These are phyloP conservation scores for Protodeltote pygarga DNA, from an alignment of 2,888 invertebrate species.

Conservation along the genomic window DNA sequence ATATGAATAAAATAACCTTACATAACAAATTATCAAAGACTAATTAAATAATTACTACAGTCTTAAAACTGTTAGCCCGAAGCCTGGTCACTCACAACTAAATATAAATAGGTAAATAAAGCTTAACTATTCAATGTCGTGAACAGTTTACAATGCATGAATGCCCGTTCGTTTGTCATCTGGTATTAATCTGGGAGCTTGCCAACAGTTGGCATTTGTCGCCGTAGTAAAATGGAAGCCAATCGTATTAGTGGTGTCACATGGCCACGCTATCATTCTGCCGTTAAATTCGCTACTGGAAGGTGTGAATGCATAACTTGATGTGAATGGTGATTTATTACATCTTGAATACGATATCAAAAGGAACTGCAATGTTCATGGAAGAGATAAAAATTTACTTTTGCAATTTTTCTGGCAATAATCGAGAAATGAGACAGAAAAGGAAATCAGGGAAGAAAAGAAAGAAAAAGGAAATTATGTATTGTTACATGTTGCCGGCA, in stretches of 20 bases:
- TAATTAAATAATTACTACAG: too few relatives aligned
- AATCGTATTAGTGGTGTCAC: slow-evolving; percentile 62
- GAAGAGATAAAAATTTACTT: slow-evolving; percentile 1
- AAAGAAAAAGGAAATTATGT: too few relatives aligned
- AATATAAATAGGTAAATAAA: slow-evolving; percentile 46
- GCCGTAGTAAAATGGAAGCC: slow-evolving; percentile 53
- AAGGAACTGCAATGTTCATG: slow-evolving; percentile 4
- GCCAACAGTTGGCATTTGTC: slow-evolving; percentile 63
- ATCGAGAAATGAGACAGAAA: too few relatives aligned
- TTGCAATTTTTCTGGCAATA: background rate
- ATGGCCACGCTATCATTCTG: slow-evolving; percentile 28
- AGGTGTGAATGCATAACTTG: slow-evolving; percentile 8
- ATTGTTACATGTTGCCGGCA: too few relatives aligned
- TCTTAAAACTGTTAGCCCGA: too few relatives aligned
- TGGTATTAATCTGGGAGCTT: slow-evolving; percentile 64
- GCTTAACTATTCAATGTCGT: slow-evolving; percentile 48
- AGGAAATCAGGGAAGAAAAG: too few relatives aligned
- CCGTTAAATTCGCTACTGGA: slow-evolving; percentile 32
- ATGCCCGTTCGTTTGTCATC: slow-evolving; percentile 61
- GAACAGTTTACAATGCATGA: slow-evolving; percentile 62
- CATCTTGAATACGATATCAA: background rate
- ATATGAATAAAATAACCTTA: too few relatives aligned
- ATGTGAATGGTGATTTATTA: slow-evolving; percentile 18
- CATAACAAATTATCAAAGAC: too few relatives aligned
- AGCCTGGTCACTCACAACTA: slow-evolving; percentile 17